These are phyloP conservation scores for Acrocera orbiculus DNA, from an alignment of 2,888 invertebrate genomes.

Conservation along the genomic window DNA sequence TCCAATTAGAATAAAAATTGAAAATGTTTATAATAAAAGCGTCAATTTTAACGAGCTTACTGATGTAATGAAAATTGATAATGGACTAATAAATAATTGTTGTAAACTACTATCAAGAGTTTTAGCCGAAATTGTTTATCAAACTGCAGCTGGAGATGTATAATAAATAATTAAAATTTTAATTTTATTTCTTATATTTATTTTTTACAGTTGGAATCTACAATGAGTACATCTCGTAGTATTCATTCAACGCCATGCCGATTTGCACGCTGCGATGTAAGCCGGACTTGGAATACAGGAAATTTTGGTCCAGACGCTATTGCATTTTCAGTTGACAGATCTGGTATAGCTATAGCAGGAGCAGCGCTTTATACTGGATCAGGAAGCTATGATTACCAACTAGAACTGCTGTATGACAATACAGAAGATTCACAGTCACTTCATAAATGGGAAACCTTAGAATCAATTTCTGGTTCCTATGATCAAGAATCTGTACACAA, in stretches of 20 bases:
- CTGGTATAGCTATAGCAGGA: constrained; percentile 78
- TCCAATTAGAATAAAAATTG: constrained; percentile 44
- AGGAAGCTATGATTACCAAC: constrained; percentile 76
- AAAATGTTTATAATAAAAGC: constrained; percentile 26
- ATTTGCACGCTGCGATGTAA: constrained; percentile 77
- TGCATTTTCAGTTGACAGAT: constrained; percentile 79
- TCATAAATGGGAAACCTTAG: constrained; percentile 77
- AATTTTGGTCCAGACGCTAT: constrained; percentile 95
- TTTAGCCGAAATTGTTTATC: constrained; percentile 71
- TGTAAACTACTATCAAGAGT: constrained; percentile 66
- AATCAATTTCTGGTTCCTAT: constrained; percentile 66
- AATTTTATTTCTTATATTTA: background rate
- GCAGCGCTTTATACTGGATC: constrained; percentile 80
- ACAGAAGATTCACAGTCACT: constrained; percentile 35
- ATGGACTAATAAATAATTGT: constrained; percentile 45
- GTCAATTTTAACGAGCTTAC: constrained; percentile 30
- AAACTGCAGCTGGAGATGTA: constrained; percentile 58
- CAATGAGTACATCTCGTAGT: constrained; percentile 42
- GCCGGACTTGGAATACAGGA: constrained; percentile 90
- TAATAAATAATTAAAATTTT: constrained; percentile 15
- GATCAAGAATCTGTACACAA: constrained; percentile 71
- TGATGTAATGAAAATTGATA: constrained; percentile 25
- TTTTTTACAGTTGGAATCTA: constrained; percentile 23
- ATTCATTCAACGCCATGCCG: constrained; percentile 74
- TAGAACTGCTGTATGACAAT: constrained; percentile 67